A percentile compares a stretch with the other conserved stretches of the same genome.
These are phyloP conservation scores for Acanthurus leucopareius DNA, from an alignment of 2,797 vertebrate genomes.

Conservation along the genomic window DNA sequence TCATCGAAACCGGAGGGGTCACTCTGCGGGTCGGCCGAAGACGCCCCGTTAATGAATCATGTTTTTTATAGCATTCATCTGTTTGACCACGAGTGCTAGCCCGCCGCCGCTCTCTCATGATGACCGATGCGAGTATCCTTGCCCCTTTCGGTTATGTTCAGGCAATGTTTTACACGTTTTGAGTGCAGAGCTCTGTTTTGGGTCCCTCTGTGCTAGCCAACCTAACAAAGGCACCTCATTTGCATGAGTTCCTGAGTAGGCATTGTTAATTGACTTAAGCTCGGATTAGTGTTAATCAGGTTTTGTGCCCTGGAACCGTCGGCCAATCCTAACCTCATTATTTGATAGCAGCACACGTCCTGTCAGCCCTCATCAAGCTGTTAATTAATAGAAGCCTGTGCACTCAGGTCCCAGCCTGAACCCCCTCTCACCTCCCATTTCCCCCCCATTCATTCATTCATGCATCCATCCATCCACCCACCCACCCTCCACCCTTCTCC, in stretches of 20 bases:
- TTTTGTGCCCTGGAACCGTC: slow-evolving; percentile 82
- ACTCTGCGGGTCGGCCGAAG: slow-evolving; percentile 41
- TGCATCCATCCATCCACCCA: neutral
- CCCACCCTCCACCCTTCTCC: neutral
- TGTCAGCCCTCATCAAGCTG: slow-evolving; percentile 81
- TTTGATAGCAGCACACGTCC: slow-evolving; percentile 85
- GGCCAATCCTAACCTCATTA: slow-evolving; percentile 87
- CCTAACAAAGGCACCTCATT: slow-evolving; percentile 78
- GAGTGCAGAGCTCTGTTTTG: slow-evolving; percentile 57
- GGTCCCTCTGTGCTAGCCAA: slow-evolving; percentile 45
- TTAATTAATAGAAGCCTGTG: slow-evolving; percentile 82
- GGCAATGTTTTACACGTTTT: slow-evolving; percentile 63
- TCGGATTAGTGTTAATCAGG: slow-evolving; percentile 86
- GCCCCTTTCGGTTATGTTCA: slow-evolving; percentile 37
- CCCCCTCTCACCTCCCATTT: slow-evolving; percentile 37
- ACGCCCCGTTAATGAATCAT: slow-evolving; percentile 43
- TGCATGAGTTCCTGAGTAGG: slow-evolving; percentile 80
- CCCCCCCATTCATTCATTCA: slow-evolving; percentile 14
- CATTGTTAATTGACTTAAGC: slow-evolving; percentile 87
- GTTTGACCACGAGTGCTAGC: slow-evolving; percentile 22
- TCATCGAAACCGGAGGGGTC: slow-evolving; percentile 72
- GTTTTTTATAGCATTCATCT: slow-evolving; percentile 56
- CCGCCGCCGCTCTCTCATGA: slow-evolving; percentile 32
- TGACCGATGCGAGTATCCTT: slow-evolving; percentile 55
- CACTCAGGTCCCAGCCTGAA: slow-evolving; percentile 55